These are phyloP conservation scores for Calyptommatus sinebrachiatus DNA, from an alignment of 2,113 vertebrate genomes.

Conservation along the genomic window DNA sequence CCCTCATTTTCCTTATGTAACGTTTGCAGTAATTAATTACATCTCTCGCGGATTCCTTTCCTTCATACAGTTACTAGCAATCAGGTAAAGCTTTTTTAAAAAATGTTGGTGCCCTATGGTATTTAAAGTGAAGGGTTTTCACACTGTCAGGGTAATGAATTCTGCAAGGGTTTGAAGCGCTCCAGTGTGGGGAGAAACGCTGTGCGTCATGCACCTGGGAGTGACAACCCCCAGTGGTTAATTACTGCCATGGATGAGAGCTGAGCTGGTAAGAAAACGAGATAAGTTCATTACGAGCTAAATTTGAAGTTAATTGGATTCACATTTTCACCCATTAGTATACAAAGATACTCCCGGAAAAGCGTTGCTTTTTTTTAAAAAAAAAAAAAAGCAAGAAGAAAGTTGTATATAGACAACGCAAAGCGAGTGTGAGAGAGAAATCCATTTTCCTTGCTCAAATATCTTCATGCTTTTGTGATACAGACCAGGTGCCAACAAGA, in stretches of 20 bases:
- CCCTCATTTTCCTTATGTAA: conserved; percentile 46
- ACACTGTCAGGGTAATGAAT: conserved; percentile 80
- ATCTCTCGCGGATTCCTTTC: conserved; percentile 56
- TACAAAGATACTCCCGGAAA: conserved; percentile 62
- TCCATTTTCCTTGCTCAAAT: background rate
- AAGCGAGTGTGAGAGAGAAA: background rate
- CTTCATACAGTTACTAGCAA: conserved; percentile 58
- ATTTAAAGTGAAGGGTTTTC: conserved; percentile 75
- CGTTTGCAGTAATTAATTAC: conserved; percentile 61
- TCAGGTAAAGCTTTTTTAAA: conserved; percentile 64
- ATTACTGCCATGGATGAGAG: conserved; percentile 79
- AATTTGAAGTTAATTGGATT: conserved; percentile 82
- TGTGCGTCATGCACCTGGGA: conserved; percentile 76
- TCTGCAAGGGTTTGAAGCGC: conserved; percentile 74
- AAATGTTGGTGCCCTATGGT: conserved; percentile 65
- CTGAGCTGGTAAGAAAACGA: conserved; percentile 74
- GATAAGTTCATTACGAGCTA: conserved; percentile 81
- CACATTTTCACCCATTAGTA: conserved; percentile 62
- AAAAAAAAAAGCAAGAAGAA: background rate
- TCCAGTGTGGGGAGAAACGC: conserved; percentile 70
- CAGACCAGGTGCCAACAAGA: too few relatives aligned
- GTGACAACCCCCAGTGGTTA: conserved; percentile 84
- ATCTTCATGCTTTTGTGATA: background rate
- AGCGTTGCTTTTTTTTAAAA: conserved; percentile 12
- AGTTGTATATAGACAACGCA: conserved; percentile 30